Base-by-base conservation (phyloP, 2,113 vertebrate species). In the Cyanoderma ruficeps region DNA sequence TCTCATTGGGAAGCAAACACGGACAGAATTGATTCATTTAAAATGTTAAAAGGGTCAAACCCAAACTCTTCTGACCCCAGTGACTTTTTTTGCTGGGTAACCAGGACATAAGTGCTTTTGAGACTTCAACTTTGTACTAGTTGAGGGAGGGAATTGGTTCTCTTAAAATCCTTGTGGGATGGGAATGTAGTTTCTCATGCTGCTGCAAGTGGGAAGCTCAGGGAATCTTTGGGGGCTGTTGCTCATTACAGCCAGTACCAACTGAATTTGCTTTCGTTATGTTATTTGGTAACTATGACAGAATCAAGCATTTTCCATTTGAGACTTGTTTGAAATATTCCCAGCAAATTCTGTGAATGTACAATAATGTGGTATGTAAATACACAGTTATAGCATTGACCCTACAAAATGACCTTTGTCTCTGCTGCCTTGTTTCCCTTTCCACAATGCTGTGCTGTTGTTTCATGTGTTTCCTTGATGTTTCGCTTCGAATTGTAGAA, bases 121-220 rank as follows among this genome's bases (percentile, higher is more conserved):
- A 94, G 93, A 93, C 84, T 81, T 92, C 79, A 83, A 87, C 83
- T 95, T 94, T 90, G 59, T 30, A 22, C 67, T 53, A 65, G 67
- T 80, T 76, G 33, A 85, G 85, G 77, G 88, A 85, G 70, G 83
- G 67, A 89, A 86, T 65, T 90, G 88, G 79, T 92, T 83, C 92
- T 72, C 78, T 79, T 82, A 44, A 89, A 89, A 87, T 56, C 89
- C 72, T 83, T 87, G 93, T 95, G 96, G 94, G 93, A 87, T 93
- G 76, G 86, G 93, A 95, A 94, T 90, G 93, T 46, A 64, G 49
- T 85, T 95, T 92, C 89, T 95, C 81, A 57, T 78, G 89, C 91
- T 95, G 83, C 65, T 95, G 64, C 84, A 95, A 94, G 85, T 90
- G 83, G 96, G 95, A 95, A 91, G 89, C 63, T 53, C 4, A 1